phyloP scores from a whole-genome alignment of 2,113 vertebrate genomes.

The Orcinus orca region DNA sequence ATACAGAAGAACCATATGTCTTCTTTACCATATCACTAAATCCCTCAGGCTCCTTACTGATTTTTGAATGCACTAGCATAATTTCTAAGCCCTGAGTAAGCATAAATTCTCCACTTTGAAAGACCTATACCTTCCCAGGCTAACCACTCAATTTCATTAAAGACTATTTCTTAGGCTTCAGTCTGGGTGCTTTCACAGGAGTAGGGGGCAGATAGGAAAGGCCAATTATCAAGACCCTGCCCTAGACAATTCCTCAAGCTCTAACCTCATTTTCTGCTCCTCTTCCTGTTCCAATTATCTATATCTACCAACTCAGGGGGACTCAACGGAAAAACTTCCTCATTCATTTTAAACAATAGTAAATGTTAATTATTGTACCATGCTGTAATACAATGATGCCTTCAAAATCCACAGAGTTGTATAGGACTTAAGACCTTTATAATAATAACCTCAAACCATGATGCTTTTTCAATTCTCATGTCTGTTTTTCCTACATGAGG shows the following conservation, averaged over 20 bases:
- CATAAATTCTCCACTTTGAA: background rate
- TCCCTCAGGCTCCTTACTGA: background rate
- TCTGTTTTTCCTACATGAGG: background rate
- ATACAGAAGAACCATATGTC: background rate
- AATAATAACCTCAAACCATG: background rate
- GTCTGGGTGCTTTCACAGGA: background rate
- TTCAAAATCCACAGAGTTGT: constrained; percentile 12
- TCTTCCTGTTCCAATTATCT: constrained; percentile 34
- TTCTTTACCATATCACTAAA: constrained; percentile 38
- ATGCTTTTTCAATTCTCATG: constrained; percentile 1
- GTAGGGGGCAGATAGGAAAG: background rate
- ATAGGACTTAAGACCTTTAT: background rate
- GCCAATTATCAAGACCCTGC: background rate
- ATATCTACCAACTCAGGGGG: background rate
- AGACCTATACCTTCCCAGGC: background rate
- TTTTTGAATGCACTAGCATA: constrained; percentile 6
- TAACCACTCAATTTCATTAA: constrained; percentile 24
- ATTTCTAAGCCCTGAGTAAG: background rate
- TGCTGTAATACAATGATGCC: background rate
- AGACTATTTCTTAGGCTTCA: background rate
- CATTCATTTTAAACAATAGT: constrained; percentile 29
- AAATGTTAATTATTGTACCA: constrained; percentile 20
- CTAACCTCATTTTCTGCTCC: constrained; percentile 42
- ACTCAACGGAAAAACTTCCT: constrained; percentile 1
- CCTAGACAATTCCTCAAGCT: background rate